Evolutionary conservation across 1,140 invertebrate species (phyloP), one percentile per base, ranked within the genome.

Genomic region (Colletes gigas): DNA sequence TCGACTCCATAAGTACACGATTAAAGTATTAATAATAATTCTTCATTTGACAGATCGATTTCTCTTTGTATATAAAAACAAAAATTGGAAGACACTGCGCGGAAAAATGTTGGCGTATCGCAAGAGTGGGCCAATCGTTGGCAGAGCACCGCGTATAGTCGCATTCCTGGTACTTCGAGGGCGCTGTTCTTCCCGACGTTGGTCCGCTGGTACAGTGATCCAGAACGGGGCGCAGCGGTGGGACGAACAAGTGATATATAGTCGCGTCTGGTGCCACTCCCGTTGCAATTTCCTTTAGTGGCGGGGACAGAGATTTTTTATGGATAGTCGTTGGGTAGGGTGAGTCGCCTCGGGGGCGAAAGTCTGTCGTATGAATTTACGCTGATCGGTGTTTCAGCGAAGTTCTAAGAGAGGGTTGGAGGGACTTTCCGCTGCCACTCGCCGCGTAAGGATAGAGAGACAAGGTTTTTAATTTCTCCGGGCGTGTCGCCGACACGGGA

Each of bases 221-320:
- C 79, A 52, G 78, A 71, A 83, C 79, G 78, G 15, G 78, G 30
- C 60, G 10, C 30, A 66, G 70, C 75, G 69, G 67, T 67, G 71
- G 71, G 72, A 73, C 79, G 78, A 21, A 3, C 6, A n/a, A 47
- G 73, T 82, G 79, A 85, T 84, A 66, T 85, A 85, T 83, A 82
- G 78, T 67, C 74, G 65, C 62, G 71, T 80, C 72, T 83, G 77
- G 54, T 73, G 81, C 57, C 83, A 78, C 72, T 57, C 41, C 41
- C 83, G 68, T 81, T 77, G 82, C 84, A 83, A 85, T 85, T 83
- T 85, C 66, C 84, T 82, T 84, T 84, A 75, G 82, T 78, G 67
- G 74, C 63, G 57, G 67, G 62, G 72, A 69, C 84, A 72, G 59
- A 57, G 75, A 82, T 84, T 79, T 66, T 82, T 78, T 73, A 84